These are phyloP conservation scores for Oreochromis mossambicus DNA, from an alignment of 2,797 vertebrate genomes.

Conservation along the genomic window DNA sequence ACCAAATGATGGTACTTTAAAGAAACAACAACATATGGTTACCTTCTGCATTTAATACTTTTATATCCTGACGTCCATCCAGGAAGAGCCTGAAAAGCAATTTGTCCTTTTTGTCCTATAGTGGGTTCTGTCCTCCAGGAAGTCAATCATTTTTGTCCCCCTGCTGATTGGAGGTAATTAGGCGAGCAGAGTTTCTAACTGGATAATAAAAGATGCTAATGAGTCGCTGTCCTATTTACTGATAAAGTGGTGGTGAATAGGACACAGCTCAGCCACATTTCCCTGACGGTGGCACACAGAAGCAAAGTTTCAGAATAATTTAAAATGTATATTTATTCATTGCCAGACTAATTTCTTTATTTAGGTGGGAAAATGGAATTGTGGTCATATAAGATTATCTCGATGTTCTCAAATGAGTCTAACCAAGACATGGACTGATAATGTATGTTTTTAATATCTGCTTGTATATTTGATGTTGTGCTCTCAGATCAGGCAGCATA, in stretches of 20 bases:
- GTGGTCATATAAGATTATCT: not conserved
- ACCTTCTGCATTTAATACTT: not conserved
- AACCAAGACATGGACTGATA: not conserved
- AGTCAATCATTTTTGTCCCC: conserved; percentile 69
- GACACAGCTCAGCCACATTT: conserved; percentile 5
- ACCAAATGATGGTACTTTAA: not conserved
- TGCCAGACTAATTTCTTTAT: rapidly evolving
- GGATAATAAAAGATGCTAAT: conserved; percentile 76
- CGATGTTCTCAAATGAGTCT: not conserved
- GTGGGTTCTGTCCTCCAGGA: conserved; percentile 55
- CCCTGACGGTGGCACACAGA: not conserved
- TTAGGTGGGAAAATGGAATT: not conserved
- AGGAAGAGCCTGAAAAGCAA: conserved; percentile 1
- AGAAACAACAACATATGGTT: rapidly evolving
- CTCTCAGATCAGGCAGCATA: not conserved
- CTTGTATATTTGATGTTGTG: not conserved
- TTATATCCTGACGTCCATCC: not conserved
- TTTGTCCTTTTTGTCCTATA: conserved; percentile 57
- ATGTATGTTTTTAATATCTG: not conserved
- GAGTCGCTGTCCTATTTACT: conserved; percentile 70
- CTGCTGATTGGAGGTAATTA: conserved; percentile 77
- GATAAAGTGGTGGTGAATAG: conserved; percentile 28
- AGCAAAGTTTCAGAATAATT: not conserved
- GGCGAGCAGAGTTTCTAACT: conserved; percentile 67
- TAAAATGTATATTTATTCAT: not conserved